phyloP scores from a whole-genome alignment of 1,140 invertebrate species.

The Scaptodrosophila lebanonensis region DNA sequence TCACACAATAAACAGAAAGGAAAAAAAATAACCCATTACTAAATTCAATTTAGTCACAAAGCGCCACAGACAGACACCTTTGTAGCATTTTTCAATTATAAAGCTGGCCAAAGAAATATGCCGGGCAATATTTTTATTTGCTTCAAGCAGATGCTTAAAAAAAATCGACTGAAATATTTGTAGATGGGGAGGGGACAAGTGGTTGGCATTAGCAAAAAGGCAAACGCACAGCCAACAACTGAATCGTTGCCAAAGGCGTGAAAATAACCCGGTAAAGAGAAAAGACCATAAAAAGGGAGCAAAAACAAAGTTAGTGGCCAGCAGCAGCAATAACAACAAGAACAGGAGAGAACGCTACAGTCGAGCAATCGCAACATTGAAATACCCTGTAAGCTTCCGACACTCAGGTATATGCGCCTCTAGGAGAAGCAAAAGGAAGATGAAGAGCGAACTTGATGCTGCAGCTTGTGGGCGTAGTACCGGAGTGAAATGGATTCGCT shows the following conservation, averaged over 20 bases:
- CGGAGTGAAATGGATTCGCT: too few species aligned
- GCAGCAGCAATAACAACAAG: conserved; percentile 21
- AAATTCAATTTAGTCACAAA: conserved; percentile 75
- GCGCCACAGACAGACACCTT: conserved; percentile 66
- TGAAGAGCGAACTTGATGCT: too few species aligned
- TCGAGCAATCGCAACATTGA: too few species aligned
- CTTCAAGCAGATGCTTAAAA: too few species aligned
- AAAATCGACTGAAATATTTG: too few species aligned
- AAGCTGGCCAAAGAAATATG: conserved; percentile 60
- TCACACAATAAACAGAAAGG: conserved; percentile 10
- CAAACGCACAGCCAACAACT: conserved; percentile 41
- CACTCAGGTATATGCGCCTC: too few species aligned
- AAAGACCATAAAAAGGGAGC: conserved; percentile 36
- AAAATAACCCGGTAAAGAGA: conserved; percentile 49
- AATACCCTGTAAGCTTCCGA: too few species aligned
- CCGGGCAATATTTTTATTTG: conserved; percentile 22
- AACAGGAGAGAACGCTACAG: conserved; percentile 25
- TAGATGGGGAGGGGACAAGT: too few species aligned
- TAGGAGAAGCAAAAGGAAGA: too few species aligned
- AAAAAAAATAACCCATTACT: conserved; percentile 70
- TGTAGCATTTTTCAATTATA: conserved; percentile 73
- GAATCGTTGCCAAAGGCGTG: conserved; percentile 44
- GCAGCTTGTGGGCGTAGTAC: too few species aligned
- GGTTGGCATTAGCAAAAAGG: too few species aligned
- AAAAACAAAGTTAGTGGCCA: conserved; percentile 22